These are phyloP conservation scores for Myzus persicae DNA, from an alignment of 1,140 invertebrate genomes.

Conservation along the genomic window DNA sequence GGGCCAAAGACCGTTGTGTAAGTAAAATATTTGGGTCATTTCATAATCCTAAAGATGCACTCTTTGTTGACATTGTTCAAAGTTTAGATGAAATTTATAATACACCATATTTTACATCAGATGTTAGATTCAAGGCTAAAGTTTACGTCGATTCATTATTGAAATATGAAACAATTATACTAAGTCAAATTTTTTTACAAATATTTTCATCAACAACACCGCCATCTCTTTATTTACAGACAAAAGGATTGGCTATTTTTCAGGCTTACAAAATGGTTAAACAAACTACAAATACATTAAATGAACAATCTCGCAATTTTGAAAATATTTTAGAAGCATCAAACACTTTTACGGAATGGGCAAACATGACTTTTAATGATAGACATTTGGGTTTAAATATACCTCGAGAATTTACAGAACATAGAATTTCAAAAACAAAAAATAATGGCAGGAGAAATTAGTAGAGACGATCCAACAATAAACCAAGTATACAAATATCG, in stretches of 20 bases:
- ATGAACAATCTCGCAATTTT: neutral
- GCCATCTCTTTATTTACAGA: neutral
- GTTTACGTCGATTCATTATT: neutral
- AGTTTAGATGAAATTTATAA: neutral
- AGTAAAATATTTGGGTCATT: neutral
- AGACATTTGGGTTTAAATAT: neutral
- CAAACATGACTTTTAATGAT: neutral
- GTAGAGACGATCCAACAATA: too few species aligned
- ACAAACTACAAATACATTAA: neutral
- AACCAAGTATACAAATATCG: too few species aligned
- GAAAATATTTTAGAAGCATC: slow-evolving; percentile 1
- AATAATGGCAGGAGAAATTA: neutral
- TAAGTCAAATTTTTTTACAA: neutral
- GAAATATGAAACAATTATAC: neutral
- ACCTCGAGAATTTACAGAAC: neutral
- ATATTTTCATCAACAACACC: neutral
- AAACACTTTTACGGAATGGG: slow-evolving; percentile 1
- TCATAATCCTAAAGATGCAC: neutral
- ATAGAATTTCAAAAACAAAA: neutral
- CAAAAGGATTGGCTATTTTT: neutral
- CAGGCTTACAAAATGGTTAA: neutral
- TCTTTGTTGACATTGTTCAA: neutral
- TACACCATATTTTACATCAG: neutral
- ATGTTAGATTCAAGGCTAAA: neutral
- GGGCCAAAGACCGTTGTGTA: neutral